These are phyloP conservation scores for Musca vetustissima DNA, from an alignment of 1,140 invertebrate species.

Conservation along the genomic window DNA sequence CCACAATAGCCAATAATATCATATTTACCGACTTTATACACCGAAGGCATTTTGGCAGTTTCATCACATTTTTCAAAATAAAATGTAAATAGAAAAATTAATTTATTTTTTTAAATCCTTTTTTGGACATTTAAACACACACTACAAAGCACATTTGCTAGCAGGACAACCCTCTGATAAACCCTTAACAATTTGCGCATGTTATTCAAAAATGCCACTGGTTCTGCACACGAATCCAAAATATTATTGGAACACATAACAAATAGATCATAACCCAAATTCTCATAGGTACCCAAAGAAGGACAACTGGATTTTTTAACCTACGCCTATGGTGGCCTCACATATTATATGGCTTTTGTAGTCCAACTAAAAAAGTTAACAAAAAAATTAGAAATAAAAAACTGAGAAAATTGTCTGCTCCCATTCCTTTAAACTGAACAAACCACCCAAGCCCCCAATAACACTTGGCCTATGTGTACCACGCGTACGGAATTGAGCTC, in stretches of 20 bases:
- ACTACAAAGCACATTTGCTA: conserved; percentile 87
- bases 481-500: conserved; percentile 75
- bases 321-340: conserved; percentile 89
- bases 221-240: conserved; percentile 90
- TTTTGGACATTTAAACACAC: conserved; percentile 56
- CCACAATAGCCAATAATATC: conserved; percentile 93
- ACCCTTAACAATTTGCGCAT: conserved; percentile 79
- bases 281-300: conserved; percentile 77
- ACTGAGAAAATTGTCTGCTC: neutral
- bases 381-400: conserved; percentile 42
- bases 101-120: neutral
- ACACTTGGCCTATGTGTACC: conserved; percentile 72
- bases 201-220: conserved; percentile 95
- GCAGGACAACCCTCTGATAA: conserved; percentile 83
- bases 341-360: conserved; percentile 84
- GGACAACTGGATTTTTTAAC: conserved; percentile 91
- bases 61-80: conserved; percentile 67
- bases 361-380: conserved; percentile 53
- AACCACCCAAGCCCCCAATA: conserved; percentile 82
- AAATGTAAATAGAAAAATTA: neutral
- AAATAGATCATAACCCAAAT: conserved; percentile 93
- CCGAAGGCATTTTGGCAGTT: conserved; percentile 93
- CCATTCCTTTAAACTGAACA: conserved; percentile 74
- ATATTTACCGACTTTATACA: conserved; percentile 80
- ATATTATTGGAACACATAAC: conserved; percentile 99